Evolutionary conservation across 2,797 vertebrate genomes (phyloP).

Genomic region (Epinephelus coioides): DNA sequence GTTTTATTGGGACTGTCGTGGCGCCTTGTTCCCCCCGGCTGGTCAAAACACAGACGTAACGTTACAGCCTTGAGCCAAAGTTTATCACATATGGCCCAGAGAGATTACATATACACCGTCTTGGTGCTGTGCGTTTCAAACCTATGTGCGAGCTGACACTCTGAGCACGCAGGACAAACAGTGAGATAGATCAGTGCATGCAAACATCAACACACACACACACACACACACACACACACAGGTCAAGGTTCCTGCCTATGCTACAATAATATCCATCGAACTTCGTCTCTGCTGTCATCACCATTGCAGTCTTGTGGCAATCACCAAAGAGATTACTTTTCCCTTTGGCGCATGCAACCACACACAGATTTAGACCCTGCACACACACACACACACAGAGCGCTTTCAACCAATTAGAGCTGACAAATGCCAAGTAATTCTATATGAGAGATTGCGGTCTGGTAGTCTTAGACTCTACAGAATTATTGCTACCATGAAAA

Average conservation of each 20-base stretch:
- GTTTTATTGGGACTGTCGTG: slow-evolving; percentile 57
- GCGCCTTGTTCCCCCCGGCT: slow-evolving; percentile 41
- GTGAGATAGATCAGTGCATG: not conserved
- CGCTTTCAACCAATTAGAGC: slow-evolving; percentile 58
- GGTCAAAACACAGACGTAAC: slow-evolving; percentile 64
- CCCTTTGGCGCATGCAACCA: slow-evolving; percentile 37
- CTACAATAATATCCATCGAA: slow-evolving; percentile 48
- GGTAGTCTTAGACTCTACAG: slow-evolving; percentile 49
- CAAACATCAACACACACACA: not conserved
- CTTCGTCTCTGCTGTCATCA: slow-evolving; percentile 50
- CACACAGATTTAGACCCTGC: slow-evolving; percentile 37
- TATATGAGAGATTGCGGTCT: slow-evolving; percentile 70
- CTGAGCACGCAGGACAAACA: not conserved
- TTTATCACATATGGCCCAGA: slow-evolving; percentile 10
- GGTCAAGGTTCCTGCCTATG: slow-evolving; percentile 18
- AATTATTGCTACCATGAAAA: slow-evolving; percentile 66
- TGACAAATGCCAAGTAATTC: slow-evolving; percentile 74
- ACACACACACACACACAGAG: slow-evolving; percentile 29
- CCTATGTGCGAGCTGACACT: not conserved
- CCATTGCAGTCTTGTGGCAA: slow-evolving; percentile 26
- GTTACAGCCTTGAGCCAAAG: slow-evolving; percentile 14
- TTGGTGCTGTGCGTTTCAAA: slow-evolving; percentile 12
- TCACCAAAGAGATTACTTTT: slow-evolving; percentile 52
- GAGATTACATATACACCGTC: slow-evolving; percentile 1
- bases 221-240: not conserved